Conservation (phyloP, 2,888 invertebrate species). For the Limnephilus auricula region DNA sequence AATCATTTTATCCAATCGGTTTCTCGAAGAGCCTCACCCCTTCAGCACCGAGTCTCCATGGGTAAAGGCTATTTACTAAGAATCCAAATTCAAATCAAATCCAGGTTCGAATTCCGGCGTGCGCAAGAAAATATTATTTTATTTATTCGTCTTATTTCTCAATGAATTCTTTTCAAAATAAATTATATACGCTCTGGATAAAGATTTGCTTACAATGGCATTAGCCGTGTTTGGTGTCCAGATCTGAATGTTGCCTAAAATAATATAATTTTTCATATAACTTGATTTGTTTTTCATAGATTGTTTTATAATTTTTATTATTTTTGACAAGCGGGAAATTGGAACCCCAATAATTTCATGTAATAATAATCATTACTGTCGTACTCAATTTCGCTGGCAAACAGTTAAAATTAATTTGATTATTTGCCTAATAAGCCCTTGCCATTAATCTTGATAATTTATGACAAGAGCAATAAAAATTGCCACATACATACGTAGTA, state of each 20-base stretch:
- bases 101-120: too few species aligned
- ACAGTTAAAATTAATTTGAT: background rate
- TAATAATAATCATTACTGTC: background rate
- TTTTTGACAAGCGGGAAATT: conserved; percentile 9
- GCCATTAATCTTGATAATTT: background rate
- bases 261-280: background rate
- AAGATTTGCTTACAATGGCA: too few species aligned
- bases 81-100: too few species aligned
- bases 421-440: background rate
- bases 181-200: too few species aligned
- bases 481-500: background rate
- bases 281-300: background rate
- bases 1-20: too few species aligned
- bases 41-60: too few species aligned
- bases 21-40: too few species aligned
- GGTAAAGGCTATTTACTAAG: too few species aligned
- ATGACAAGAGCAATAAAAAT: background rate
- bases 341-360: background rate
- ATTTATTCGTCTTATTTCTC: too few species aligned
- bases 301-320: background rate
- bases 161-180: too few species aligned
- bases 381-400: background rate
- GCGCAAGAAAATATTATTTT: too few species aligned
- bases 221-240: too few species aligned
- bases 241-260: background rate